These are phyloP conservation scores for Graptemys geographica DNA, from an alignment of 2,797 vertebrate genomes.

Conservation along the genomic window DNA sequence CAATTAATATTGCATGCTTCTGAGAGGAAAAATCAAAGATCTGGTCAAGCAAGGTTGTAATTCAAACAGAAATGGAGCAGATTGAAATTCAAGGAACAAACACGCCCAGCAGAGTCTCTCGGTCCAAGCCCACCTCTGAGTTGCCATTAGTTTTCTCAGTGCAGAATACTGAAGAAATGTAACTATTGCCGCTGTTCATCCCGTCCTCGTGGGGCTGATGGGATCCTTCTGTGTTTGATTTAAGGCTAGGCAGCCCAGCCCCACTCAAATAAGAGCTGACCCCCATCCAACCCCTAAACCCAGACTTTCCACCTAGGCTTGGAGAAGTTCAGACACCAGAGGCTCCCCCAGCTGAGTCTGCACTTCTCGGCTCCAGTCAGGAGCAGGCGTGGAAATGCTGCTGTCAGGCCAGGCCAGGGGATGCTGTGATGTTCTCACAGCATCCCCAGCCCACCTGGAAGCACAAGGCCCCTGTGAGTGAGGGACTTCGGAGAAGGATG, in stretches of 20 bases:
- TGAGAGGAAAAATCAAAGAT: neutral
- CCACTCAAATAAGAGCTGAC: neutral
- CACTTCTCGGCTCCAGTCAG: too few relatives aligned
- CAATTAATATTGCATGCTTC: neutral
- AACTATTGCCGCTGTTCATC: neutral
- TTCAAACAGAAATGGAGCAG: neutral
- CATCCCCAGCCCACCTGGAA: neutral
- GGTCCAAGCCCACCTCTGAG: neutral
- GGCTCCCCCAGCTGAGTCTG: neutral
- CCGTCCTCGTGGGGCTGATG: neutral
- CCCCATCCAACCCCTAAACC: neutral
- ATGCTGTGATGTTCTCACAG: neutral
- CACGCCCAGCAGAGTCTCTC: rapidly evolving
- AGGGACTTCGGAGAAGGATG: neutral
- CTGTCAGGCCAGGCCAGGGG: neutral
- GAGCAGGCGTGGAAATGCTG: neutral
- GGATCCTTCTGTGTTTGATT: neutral
- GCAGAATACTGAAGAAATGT: neutral
- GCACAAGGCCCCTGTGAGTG: rapidly evolving
- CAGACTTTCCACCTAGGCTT: neutral
- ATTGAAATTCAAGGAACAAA: neutral
- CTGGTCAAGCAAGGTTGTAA: neutral
- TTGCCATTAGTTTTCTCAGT: neutral
- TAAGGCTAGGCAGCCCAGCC: neutral
- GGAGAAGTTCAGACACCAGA: neutral